Evolutionary conservation across 1,140 invertebrate species (phyloP).

Genomic region (Drosophila burlai): DNA sequence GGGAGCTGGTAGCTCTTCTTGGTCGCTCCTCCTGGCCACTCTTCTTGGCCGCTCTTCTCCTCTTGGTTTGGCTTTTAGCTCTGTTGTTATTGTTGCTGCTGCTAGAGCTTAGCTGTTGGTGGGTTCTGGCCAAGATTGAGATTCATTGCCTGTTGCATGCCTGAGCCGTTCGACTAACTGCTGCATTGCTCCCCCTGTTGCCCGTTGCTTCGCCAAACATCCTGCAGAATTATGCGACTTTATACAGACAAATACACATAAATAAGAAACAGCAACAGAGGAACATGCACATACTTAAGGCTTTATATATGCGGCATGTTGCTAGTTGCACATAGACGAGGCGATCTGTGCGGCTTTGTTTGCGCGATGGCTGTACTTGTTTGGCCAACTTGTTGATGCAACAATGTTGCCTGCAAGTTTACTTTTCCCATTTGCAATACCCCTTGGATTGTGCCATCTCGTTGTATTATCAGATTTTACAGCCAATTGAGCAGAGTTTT

Average conservation of each 20-base stretch:
- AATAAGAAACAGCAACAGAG: slow-evolving; percentile 10
- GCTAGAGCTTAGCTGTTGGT: slow-evolving; percentile 20
- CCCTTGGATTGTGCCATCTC: neutral
- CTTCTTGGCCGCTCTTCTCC: slow-evolving; percentile 1
- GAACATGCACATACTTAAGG: slow-evolving; percentile 12
- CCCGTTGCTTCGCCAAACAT: slow-evolving; percentile 6
- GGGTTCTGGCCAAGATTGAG: slow-evolving; percentile 68
- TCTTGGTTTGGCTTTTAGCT: slow-evolving; percentile 7
- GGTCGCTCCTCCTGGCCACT: neutral
- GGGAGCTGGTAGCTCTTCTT: slow-evolving; percentile 27
- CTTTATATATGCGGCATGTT: slow-evolving; percentile 12
- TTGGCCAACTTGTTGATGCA: slow-evolving; percentile 64
- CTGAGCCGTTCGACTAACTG: slow-evolving; percentile 73
- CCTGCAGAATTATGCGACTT: slow-evolving; percentile 52
- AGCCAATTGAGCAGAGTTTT: slow-evolving; percentile 59
- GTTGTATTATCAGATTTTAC: slow-evolving; percentile 23
- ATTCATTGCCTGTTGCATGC: slow-evolving; percentile 83
- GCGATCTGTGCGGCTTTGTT: slow-evolving; percentile 61
- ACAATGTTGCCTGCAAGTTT: slow-evolving; percentile 55
- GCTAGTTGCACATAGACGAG: slow-evolving; percentile 45
- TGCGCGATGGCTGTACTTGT: slow-evolving; percentile 67
- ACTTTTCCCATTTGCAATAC: neutral
- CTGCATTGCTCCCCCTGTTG: slow-evolving; percentile 14
- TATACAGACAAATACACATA: slow-evolving; percentile 36
- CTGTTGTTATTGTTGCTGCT: slow-evolving; percentile 9